phyloP scores from a whole-genome alignment of 2,888 invertebrate species.

The Macrostomum cliftonense region DNA sequence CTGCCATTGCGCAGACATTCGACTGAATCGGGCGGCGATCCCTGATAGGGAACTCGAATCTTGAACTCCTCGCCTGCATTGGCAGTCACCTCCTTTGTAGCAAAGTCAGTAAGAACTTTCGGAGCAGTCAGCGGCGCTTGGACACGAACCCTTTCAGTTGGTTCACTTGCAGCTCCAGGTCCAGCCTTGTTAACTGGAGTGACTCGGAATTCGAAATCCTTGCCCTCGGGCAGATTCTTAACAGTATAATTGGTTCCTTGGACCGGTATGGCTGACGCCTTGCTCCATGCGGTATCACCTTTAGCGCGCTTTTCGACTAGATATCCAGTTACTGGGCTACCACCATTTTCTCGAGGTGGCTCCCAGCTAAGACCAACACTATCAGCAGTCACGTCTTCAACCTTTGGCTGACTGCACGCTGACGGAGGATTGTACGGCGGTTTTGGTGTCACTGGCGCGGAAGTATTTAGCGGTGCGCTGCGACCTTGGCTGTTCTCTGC shows the following conservation, averaged over 20 bases:
- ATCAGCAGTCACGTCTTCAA: conserved; percentile 72
- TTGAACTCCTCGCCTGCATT: conserved; percentile 86
- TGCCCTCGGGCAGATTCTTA: conserved; percentile 65
- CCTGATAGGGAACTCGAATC: conserved; percentile 80
- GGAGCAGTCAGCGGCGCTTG: conserved; percentile 64
- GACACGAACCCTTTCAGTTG: conserved; percentile 73
- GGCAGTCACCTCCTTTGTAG: conserved; percentile 60
- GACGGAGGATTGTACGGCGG: conserved; percentile 83
- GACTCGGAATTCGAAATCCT: conserved; percentile 92
- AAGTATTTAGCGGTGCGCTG: conserved; percentile 69
- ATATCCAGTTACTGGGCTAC: conserved; percentile 85
- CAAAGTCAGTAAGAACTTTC: conserved; percentile 66
- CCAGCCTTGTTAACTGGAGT: conserved; percentile 92
- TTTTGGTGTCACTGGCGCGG: conserved; percentile 75
- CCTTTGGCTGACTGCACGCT: conserved; percentile 63
- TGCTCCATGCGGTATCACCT: conserved; percentile 85
- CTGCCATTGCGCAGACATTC: neutral
- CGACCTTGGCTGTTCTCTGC: conserved; percentile 95
- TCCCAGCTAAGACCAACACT: conserved; percentile 90
- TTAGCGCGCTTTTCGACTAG: conserved; percentile 65
- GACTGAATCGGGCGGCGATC: conserved; percentile 59
- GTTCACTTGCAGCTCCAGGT: conserved; percentile 74
- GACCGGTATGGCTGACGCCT: conserved; percentile 49
- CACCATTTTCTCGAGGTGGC: conserved; percentile 84
- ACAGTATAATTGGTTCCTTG: conserved; percentile 65